phyloP scores from a whole-genome alignment of 2,888 invertebrate species.

The Torymus auratus region DNA sequence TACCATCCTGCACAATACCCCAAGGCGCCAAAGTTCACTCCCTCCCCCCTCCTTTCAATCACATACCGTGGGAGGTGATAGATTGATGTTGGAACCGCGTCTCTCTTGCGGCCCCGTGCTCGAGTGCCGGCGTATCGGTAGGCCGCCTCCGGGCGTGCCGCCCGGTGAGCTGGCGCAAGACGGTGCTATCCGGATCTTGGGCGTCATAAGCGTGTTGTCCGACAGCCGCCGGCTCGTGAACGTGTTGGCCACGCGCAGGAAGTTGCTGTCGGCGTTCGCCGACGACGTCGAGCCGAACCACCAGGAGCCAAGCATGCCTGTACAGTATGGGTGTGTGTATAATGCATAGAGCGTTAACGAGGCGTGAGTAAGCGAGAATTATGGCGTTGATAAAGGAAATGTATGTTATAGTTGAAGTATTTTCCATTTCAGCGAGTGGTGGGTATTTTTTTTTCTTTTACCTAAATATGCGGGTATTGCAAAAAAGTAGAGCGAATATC shows the following conservation, averaged over 20 bases:
- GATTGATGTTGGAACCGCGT: slow-evolving; percentile 88
- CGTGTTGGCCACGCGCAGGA: slow-evolving; percentile 87
- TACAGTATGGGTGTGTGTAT: not conserved
- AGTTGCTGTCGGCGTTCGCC: slow-evolving; percentile 87
- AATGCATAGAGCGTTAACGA: too few species aligned
- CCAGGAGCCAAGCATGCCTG: slow-evolving; percentile 82
- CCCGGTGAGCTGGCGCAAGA: slow-evolving; percentile 91
- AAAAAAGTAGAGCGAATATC: too few species aligned
- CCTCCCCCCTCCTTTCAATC: not conserved
- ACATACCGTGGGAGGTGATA: slow-evolving; percentile 91
- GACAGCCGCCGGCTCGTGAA: slow-evolving; percentile 92
- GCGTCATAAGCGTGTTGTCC: slow-evolving; percentile 94
- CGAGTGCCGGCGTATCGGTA: slow-evolving; percentile 92
- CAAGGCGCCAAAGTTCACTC: too few species aligned
- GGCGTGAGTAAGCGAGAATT: too few species aligned
- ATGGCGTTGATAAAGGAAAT: too few species aligned
- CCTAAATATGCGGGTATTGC: too few species aligned
- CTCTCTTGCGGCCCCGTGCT: slow-evolving; percentile 94
- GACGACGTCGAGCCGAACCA: slow-evolving; percentile 91
- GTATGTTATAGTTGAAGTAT: too few species aligned
- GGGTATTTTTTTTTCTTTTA: too few species aligned
- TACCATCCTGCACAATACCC: too few species aligned
- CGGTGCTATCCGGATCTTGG: slow-evolving; percentile 91
- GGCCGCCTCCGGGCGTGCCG: slow-evolving; percentile 84
- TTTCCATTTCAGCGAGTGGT: too few species aligned